Conservation (phyloP, 2,888 invertebrate species). For the Balanococcus diminutus region DNA sequence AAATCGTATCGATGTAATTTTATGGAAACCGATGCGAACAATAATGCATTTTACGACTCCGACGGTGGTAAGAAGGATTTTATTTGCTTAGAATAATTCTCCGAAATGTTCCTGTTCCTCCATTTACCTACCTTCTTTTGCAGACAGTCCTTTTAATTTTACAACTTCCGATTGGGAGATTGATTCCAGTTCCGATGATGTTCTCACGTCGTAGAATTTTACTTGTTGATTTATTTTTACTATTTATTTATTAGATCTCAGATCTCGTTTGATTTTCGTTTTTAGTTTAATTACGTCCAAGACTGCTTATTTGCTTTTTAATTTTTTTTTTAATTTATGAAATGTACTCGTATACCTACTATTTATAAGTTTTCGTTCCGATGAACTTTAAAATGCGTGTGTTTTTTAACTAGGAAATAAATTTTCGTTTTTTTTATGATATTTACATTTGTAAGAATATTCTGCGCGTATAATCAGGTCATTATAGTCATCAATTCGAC, state of each 20-base stretch:
- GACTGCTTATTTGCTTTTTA: not conserved
- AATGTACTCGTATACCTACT: not conserved
- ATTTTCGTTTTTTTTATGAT: not conserved
- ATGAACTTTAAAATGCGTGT: not conserved
- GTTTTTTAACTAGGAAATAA: not conserved
- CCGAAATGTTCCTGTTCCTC: not conserved
- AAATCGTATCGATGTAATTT: not conserved
- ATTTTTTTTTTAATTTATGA: not conserved
- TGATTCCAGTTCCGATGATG: constrained; percentile 19
- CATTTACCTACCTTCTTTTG: not conserved
- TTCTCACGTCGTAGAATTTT: not conserved
- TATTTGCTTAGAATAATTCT: not conserved
- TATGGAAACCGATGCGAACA: not conserved
- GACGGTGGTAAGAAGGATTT: not conserved
- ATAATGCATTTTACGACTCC: not conserved
- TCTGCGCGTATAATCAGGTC: not conserved
- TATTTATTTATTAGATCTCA: not conserved
- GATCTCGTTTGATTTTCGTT: not conserved
- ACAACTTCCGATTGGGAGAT: constrained; percentile 35
- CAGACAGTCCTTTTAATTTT: not conserved
- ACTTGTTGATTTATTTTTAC: not conserved
- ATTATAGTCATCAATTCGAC: not conserved
- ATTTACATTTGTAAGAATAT: not conserved
- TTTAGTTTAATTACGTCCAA: not conserved
- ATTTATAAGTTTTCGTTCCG: not conserved